phyloP scores from a whole-genome alignment of 2,113 vertebrate genomes.

The Colius striatus region DNA sequence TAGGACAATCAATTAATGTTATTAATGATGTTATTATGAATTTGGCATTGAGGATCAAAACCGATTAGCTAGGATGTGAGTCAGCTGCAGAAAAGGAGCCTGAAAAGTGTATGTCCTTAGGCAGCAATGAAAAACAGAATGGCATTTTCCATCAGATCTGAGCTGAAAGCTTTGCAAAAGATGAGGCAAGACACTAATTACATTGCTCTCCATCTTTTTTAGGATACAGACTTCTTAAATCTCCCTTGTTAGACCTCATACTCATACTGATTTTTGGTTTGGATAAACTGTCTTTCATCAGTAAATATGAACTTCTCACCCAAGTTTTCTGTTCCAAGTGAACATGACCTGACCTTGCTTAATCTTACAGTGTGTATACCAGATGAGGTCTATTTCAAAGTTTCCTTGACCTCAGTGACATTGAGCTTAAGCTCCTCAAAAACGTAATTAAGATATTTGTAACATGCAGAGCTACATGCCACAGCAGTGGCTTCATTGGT shows the following conservation, averaged over 20 bases:
- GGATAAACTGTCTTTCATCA: not conserved
- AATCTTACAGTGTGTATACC: not conserved
- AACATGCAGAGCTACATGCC: not conserved
- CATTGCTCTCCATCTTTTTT: not conserved
- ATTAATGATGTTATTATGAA: constrained; percentile 10
- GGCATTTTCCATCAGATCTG: not conserved
- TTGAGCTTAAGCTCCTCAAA: not conserved
- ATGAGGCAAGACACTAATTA: not conserved
- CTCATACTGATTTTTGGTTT: not conserved
- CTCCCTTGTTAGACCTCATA: not conserved
- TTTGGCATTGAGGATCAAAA: not conserved
- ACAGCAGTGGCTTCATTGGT: not conserved
- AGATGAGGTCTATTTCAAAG: not conserved
- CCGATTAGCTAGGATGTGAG: not conserved
- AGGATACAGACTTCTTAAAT: not conserved
- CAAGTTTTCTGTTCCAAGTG: not conserved
- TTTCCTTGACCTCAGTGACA: not conserved
- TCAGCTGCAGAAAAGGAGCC: not conserved
- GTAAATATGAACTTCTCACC: not conserved
- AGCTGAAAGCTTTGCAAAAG: not conserved
- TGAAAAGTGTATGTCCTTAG: constrained; percentile 1
- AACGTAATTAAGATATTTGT: not conserved
- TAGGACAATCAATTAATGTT: not conserved
- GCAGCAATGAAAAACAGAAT: not conserved
- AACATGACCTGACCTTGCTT: not conserved